Percentiles rank a stretch among this genome's conserved stretches.
phyloP scores from a whole-genome alignment of 2,113 vertebrate species.

The Pseudopipra pipra region DNA sequence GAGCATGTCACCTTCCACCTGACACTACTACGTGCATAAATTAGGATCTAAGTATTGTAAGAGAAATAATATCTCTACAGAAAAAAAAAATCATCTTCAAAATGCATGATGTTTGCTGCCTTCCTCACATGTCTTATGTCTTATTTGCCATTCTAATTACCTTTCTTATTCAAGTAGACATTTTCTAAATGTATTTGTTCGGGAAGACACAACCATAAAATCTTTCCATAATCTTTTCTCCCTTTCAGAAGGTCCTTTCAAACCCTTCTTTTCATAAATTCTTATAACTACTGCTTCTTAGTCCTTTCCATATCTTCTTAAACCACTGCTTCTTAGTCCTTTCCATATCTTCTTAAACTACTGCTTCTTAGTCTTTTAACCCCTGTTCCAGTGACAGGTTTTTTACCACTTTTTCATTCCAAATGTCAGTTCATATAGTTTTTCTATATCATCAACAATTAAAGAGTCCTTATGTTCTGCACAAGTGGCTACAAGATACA shows the following conservation, averaged over 20 bases:
- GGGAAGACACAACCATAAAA: too few relatives aligned
- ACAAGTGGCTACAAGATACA: not conserved
- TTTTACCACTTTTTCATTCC: not conserved
- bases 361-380: not conserved
- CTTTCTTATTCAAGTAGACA: not conserved
- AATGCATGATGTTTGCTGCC: not conserved
- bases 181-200: too few relatives aligned
- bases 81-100: not conserved
- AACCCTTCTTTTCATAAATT: not conserved
- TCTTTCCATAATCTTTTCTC: not conserved
- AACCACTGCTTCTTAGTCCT: not conserved
- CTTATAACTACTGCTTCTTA: not conserved
- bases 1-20: not conserved
- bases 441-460: not conserved
- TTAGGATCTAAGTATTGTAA: not conserved
- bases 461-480: not conserved
- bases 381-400: not conserved
- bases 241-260: not conserved
- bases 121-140: not conserved
- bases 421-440: not conserved
- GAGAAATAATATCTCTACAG: not conserved
- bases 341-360: not conserved
- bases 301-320: not conserved
- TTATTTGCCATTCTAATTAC: not conserved
- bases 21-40: not conserved